Evolutionary conservation across 2,888 invertebrate species (phyloP), one percentile per base, ranked within the genome.

Genomic region (Auanema sp.): DNA sequence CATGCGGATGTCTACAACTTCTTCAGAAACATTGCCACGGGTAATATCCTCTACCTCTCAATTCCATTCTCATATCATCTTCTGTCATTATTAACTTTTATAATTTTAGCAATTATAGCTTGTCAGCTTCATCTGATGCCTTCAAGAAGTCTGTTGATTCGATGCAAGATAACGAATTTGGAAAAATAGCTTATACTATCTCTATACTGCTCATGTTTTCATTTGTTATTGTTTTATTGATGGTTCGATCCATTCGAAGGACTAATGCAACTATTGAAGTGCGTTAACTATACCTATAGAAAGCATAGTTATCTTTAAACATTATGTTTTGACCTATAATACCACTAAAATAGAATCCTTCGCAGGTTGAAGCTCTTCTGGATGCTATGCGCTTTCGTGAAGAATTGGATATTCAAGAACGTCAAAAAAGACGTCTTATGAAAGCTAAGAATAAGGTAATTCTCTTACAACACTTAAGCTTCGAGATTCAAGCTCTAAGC

Each of bases 381-480:
- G 81, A 81, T 60, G 75, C 80, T 8, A 81, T 81, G 81, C 59
- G 80, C 41, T 81, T 78, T 64, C 73, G 81, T 16, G 81, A 81
- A 68, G 81, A 81, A 53, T 67, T 81, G 16, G 81, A 82, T 59
- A 65, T 78, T 49, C 71, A 63, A 18, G 79, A 79, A 58, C 59
- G 81, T 43, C 79, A 82, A 63, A 70, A 76, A 58, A 62, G 79
- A 25, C 58, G 77, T 55, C 49, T 74, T 11, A 49, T 73, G 50
- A 68, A 69, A 42, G 68, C 69, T 5, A 69, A 71, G 33, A 63
- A 60, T 40, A 68, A 71, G 56, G 69, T 66, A 4, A 41, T 8
- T 23, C 18, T 25, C 11, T 41, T 21, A 16, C 18, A 33, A 62
- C 60, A 12, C 33, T 54, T 10, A 24, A 43, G 41, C 4, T 25